Conservation (phyloP, 2,113 vertebrate species). For the Sprattus sprattus region DNA sequence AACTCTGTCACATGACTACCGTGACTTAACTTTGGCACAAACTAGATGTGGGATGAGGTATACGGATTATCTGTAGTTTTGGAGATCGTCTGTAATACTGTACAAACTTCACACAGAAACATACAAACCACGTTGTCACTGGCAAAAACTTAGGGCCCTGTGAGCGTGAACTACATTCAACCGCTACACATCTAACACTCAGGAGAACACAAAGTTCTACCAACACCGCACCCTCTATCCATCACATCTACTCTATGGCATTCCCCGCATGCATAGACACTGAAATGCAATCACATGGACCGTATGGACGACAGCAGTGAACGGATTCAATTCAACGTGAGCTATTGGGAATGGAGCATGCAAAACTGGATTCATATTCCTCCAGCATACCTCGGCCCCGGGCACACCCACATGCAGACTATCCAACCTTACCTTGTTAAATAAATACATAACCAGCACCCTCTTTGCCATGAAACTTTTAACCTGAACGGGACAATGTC, state of each 20-base stretch:
- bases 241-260: not conserved
- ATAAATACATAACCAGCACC: constrained; percentile 92
- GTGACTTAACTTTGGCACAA: not conserved
- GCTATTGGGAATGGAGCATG: constrained; percentile 12
- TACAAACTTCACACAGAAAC: not conserved
- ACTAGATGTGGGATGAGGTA: not conserved
- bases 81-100: not conserved
- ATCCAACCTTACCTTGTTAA: constrained; percentile 88
- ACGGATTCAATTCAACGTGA: not conserved
- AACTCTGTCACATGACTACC: not conserved
- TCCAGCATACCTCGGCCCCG: not conserved
- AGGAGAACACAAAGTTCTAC: no score
- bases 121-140: not conserved
- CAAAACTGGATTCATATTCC: constrained; percentile 12
- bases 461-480: constrained; percentile 89
- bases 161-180: not conserved
- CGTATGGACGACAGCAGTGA: not conserved
- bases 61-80: not conserved
- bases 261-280: not conserved
- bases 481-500: constrained; percentile 75
- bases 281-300: not conserved
- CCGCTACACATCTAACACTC: not conserved
- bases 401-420: constrained; percentile 28
- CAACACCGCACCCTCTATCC: not conserved
- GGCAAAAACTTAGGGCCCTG: not conserved